Evolutionary conservation across 2,113 vertebrate genomes (phyloP).

Genomic region (Melanotaenia duboulayi): DNA sequence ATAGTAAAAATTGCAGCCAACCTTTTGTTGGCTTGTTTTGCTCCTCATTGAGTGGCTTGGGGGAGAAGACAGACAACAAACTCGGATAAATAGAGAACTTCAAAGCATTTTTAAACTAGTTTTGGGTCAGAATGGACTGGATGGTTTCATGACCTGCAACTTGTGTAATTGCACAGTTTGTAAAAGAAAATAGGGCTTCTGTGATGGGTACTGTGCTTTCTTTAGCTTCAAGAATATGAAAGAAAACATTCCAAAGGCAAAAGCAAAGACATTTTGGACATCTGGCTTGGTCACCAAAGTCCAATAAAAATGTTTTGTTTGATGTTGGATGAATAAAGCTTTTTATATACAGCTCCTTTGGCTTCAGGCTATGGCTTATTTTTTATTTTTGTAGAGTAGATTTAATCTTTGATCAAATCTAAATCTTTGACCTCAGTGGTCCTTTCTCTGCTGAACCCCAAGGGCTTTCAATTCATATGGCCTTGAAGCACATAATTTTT

Average conservation of each 20-base stretch:
- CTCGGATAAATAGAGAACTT: constrained; percentile 42
- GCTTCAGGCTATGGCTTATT: constrained; percentile 14
- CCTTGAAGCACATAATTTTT: constrained; percentile 17
- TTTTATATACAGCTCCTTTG: constrained; percentile 17
- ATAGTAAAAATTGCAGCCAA: constrained; percentile 33
- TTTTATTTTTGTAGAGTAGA: constrained; percentile 30
- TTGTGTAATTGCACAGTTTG: constrained; percentile 39
- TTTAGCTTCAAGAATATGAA: constrained; percentile 36
- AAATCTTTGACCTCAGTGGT: constrained; percentile 30
- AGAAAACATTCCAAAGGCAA: constrained; percentile 14
- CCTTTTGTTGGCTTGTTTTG: constrained; percentile 48
- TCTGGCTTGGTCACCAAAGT: constrained; percentile 23
- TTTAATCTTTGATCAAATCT: constrained; percentile 55
- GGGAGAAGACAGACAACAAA: constrained; percentile 27
- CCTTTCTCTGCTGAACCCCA: constrained; percentile 15
- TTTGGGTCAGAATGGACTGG: constrained; percentile 22
- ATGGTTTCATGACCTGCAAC: constrained; percentile 35
- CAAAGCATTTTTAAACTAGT: constrained; percentile 29
- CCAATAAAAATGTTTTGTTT: constrained; percentile 38
- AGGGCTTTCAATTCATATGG: constrained; percentile 37
- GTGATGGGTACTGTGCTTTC: constrained; percentile 24
- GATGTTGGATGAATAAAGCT: constrained; percentile 19
- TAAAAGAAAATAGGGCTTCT: constrained; percentile 22
- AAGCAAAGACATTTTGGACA: constrained; percentile 30
- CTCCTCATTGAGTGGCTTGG: constrained; percentile 37